Evolutionary conservation across 2,888 invertebrate species (phyloP).

Genomic region (Galeruca laticollis): DNA sequence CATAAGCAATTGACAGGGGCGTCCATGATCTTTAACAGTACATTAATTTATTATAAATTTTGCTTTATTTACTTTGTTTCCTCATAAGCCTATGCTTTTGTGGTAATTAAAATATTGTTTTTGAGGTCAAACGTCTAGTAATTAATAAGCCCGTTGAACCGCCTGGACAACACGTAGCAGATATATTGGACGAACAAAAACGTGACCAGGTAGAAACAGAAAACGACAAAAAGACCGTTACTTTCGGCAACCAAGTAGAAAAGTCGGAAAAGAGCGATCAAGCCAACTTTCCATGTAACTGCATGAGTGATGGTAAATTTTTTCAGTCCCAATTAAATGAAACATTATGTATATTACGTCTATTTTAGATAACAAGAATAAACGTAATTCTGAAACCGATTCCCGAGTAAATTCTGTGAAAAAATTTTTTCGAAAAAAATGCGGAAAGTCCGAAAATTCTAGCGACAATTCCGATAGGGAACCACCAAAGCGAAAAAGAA

Average conservation of each 20-base stretch:
- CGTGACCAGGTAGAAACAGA: neutral
- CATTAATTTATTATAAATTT: no score
- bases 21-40: no score
- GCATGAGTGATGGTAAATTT: conserved; percentile 33
- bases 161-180: conserved; percentile 36
- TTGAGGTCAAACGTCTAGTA: conserved; percentile 16
- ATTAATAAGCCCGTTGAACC: neutral
- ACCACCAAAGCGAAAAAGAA: conserved; percentile 6
- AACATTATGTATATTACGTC: neutral
- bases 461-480: neutral
- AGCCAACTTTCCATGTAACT: conserved; percentile 36
- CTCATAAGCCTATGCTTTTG: neutral
- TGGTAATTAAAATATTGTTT: neutral
- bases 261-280: conserved; percentile 32
- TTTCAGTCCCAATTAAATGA: neutral
- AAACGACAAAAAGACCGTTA: neutral
- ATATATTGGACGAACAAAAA: conserved; percentile 30
- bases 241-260: neutral
- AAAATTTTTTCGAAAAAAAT: conserved; percentile 25
- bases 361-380: neutral
- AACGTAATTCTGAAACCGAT: neutral
- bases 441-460: conserved; percentile 8
- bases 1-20: no score
- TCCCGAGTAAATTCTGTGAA: neutral
- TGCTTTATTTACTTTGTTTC: no score